Percentiles rank a stretch among this genome's conserved stretches.
Evolutionary conservation across 2,888 invertebrate species (phyloP).

Genomic region (Phytoseiulus persimilis): DNA sequence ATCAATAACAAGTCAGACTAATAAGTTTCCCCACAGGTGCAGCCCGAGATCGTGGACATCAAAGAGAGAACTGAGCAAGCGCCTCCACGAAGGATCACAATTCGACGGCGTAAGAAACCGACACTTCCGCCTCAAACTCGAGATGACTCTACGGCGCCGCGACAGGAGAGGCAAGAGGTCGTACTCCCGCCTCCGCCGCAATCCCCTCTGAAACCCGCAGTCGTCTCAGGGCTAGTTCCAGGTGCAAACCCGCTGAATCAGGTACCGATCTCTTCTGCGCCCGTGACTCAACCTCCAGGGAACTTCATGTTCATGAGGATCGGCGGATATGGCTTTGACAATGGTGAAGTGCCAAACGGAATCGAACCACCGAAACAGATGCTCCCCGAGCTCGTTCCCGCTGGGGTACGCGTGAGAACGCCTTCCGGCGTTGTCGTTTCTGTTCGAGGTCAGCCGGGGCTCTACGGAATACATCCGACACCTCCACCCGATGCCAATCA

Average conservation of each 20-base stretch:
- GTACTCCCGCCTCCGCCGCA: neutral
- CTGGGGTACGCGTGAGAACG: slow-evolving; percentile 11
- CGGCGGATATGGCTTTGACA: slow-evolving; percentile 36
- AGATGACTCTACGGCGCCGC: neutral
- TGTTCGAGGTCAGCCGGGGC: slow-evolving; percentile 17
- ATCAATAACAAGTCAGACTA: neutral
- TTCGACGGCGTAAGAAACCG: neutral
- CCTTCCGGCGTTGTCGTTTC: slow-evolving; percentile 16
- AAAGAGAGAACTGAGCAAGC: neutral
- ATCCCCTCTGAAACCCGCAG: neutral
- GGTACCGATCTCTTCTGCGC: neutral
- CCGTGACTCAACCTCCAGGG: neutral
- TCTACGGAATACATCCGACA: slow-evolving; percentile 29
- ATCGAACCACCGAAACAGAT: slow-evolving; percentile 19
- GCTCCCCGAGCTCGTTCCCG: slow-evolving; percentile 21
- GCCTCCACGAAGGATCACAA: neutral
- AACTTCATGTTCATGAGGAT: slow-evolving; percentile 22
- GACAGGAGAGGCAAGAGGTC: neutral
- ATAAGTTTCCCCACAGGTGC: neutral
- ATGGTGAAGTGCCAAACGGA: neutral
- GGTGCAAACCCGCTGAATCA: neutral
- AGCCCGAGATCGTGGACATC: neutral
- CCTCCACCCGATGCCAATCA: slow-evolving; percentile 21
- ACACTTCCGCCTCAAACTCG: neutral
- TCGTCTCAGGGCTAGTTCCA: neutral